phyloP scores from a whole-genome alignment of 30 jellyfish, hydroid and myxozoan genomes.

The Hydractinia echinata region DNA sequence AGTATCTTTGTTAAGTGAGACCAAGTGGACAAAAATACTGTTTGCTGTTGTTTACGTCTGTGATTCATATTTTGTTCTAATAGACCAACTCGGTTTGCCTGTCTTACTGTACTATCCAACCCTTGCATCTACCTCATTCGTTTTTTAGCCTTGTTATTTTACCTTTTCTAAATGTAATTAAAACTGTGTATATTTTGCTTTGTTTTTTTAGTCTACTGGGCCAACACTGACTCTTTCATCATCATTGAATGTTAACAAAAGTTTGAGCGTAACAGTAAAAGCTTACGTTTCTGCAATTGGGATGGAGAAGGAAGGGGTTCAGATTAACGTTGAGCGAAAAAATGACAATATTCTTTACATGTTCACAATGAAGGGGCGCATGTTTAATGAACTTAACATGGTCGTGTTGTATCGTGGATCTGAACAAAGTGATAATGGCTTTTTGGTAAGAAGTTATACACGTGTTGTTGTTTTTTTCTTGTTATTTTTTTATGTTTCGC shows the following conservation, averaged over 20 bases:
- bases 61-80: too few relatives aligned
- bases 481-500: too few relatives aligned
- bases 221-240: not conserved
- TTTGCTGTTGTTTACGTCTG: too few relatives aligned
- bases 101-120: too few relatives aligned
- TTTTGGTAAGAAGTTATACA: constrained; percentile 2
- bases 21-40: too few relatives aligned
- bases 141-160: too few relatives aligned
- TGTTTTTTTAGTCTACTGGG: not conserved
- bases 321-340: constrained; percentile 1
- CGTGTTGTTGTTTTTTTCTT: not conserved
- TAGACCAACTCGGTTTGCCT: too few relatives aligned
- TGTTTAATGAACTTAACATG: constrained; percentile 27
- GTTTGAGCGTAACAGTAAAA: not conserved
- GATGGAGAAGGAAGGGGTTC: constrained; percentile 12
- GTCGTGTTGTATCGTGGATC: constrained; percentile 30
- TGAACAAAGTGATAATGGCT: constrained; percentile 5
- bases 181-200: not conserved
- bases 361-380: constrained; percentile 23
- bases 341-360: constrained; percentile 4
- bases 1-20: too few relatives aligned
- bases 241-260: not conserved
- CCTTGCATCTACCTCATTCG: too few relatives aligned
- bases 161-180: too few relatives aligned
- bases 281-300: constrained; percentile 18